A percentile compares a stretch with the other conserved stretches of the same genome.
Evolutionary conservation across 2,113 vertebrate species (phyloP).

Genomic region (Calidris pugnax): DNA sequence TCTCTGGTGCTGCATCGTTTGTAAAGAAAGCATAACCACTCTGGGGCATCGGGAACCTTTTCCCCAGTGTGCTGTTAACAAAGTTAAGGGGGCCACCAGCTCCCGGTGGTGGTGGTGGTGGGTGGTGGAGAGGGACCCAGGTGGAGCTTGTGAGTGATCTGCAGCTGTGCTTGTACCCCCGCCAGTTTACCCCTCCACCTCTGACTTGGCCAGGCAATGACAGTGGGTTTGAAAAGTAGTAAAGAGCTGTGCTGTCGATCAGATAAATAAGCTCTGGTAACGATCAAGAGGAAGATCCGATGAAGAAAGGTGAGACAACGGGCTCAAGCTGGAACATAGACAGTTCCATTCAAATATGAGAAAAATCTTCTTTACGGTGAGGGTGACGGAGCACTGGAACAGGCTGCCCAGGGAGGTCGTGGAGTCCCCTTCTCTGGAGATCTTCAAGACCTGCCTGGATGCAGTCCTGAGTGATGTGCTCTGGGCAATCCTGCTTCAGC

Average conservation of each 20-base stretch:
- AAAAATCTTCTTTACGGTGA: too few species aligned
- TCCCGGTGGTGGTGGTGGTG: not conserved
- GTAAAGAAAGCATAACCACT: not conserved
- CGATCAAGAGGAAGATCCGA: not conserved
- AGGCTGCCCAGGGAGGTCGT: too few species aligned
- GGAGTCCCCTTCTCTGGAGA: too few species aligned
- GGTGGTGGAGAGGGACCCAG: not conserved
- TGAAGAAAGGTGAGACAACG: not conserved
- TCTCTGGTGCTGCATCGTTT: not conserved
- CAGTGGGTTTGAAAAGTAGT: not conserved
- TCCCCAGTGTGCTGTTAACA: not conserved
- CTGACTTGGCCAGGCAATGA: not conserved
- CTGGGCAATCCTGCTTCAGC: too few species aligned
- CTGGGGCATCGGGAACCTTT: not conserved
- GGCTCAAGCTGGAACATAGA: too few species aligned
- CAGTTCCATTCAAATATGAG: too few species aligned
- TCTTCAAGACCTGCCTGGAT: too few species aligned
- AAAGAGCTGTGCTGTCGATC: not conserved
- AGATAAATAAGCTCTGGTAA: not conserved
- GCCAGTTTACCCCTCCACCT: not conserved
- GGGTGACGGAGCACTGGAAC: too few species aligned
- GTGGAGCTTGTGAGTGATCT: not conserved
- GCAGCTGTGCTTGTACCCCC: not conserved
- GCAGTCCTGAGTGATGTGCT: too few species aligned
- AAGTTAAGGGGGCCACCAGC: not conserved